phyloP scores from a whole-genome alignment of 2,113 vertebrate genomes.

The Chlorocebus sabaeus region DNA sequence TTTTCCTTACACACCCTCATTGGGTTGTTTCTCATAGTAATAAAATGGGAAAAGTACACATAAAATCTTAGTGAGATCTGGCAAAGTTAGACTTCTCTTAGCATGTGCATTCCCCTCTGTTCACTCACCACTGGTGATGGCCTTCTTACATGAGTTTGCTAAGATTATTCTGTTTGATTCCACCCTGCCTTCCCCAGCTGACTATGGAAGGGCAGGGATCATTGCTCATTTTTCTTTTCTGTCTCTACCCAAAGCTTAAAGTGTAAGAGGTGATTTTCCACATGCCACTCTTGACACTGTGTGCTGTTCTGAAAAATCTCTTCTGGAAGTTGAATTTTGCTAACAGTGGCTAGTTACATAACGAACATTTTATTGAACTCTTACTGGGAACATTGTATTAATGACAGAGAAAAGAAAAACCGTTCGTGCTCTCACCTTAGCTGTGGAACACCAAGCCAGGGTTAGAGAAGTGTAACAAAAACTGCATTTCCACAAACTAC shows the following conservation, averaged over 20 bases:
- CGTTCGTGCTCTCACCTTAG: background rate
- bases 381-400: background rate
- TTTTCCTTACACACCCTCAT: background rate
- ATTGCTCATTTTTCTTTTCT: background rate
- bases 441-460: background rate
- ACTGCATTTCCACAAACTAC: background rate
- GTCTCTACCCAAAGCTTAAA: background rate
- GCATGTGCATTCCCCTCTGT: background rate
- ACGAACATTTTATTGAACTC: background rate
- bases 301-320: background rate
- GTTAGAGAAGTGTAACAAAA: background rate
- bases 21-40: background rate
- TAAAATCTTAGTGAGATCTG: background rate
- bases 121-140: too few species aligned
- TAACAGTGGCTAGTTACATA: background rate
- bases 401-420: background rate
- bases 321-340: background rate
- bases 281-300: background rate
- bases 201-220: background rate
- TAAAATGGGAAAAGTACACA: background rate
- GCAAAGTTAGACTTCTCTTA: background rate
- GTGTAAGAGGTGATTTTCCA: background rate
- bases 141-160: background rate
- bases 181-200: background rate
- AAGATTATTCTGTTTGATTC: background rate